A percentile compares a stretch with the other conserved stretches of the same genome.
These are phyloP conservation scores for Drosophila prolongata DNA, from an alignment of 2,888 invertebrate genomes.

Conservation along the genomic window DNA sequence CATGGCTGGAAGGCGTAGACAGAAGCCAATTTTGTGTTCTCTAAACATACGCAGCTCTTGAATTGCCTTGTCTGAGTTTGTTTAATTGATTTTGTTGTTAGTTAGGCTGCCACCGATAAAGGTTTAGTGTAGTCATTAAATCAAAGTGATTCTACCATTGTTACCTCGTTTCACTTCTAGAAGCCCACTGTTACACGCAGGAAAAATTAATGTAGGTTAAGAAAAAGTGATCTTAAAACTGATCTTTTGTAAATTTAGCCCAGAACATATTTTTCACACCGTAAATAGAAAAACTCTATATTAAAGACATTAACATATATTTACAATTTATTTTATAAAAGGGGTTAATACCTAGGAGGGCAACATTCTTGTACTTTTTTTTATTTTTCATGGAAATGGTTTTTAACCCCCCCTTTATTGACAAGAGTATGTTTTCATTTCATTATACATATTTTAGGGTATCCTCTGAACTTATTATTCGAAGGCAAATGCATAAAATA, in stretches of 20 bases:
- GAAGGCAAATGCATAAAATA: neutral
- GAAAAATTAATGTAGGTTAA: neutral
- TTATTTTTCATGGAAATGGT: neutral
- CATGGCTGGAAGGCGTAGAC: constrained; percentile 27
- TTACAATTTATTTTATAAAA: neutral
- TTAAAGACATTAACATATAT: neutral
- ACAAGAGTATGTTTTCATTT: neutral
- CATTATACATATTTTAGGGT: neutral
- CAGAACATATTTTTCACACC: neutral
- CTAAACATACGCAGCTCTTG: constrained; percentile 9
- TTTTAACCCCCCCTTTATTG: neutral
- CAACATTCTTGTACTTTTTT: neutral
- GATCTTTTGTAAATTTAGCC: neutral
- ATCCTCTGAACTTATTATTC: neutral
- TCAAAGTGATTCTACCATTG: constrained; percentile 14
- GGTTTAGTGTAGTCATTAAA: constrained; percentile 62
- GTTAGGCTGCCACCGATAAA: constrained; percentile 40
- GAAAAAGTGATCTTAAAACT: too few species aligned
- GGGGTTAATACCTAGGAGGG: neutral
- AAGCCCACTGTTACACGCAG: constrained; percentile 27
- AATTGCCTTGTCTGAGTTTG: constrained; percentile 49
- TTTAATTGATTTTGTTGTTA: constrained; percentile 78
- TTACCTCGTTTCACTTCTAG: constrained; percentile 1
- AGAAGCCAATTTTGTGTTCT: constrained; percentile 28
- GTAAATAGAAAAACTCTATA: neutral